Conservation (phyloP, 1,140 invertebrate species). For the Drosophila tropicalis region DNA sequence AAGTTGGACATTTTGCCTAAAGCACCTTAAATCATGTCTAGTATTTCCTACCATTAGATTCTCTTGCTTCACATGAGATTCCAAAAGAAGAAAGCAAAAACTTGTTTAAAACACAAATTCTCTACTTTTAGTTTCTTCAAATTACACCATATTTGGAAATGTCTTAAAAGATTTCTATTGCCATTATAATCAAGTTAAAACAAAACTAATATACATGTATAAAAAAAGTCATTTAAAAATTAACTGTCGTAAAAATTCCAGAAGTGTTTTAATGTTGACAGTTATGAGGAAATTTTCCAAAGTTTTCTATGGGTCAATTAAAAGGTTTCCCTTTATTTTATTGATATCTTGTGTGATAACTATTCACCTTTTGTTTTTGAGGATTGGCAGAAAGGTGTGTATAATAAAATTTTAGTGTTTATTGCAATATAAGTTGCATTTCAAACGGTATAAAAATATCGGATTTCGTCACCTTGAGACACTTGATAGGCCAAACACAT, state of each 20-base stretch:
- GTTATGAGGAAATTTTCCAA: neutral
- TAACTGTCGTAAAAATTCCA: neutral
- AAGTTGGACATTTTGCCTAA: too few species aligned
- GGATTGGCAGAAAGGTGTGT: neutral
- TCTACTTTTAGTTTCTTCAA: too few species aligned
- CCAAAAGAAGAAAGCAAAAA: too few species aligned
- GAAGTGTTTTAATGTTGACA: neutral
- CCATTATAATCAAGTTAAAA: too few species aligned
- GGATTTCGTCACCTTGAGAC: neutral
- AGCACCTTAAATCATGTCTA: too few species aligned
- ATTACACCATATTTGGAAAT: too few species aligned
- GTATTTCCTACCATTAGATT: too few species aligned
- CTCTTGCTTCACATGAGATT: too few species aligned
- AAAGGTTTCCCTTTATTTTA: neutral
- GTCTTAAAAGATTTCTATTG: too few species aligned
- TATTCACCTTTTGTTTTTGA: constrained; percentile 1
- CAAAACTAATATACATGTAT: too few species aligned
- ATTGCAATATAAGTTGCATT: neutral
- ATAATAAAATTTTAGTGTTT: constrained; percentile 1
- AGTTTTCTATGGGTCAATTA: neutral
- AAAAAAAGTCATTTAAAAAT: neutral
- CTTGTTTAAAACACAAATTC: too few species aligned
- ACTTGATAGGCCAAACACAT: neutral
- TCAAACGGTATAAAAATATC: neutral
- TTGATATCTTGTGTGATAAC: neutral